Conservation (phyloP, 2,113 vertebrate species). For the Anas platyrhynchos region DNA sequence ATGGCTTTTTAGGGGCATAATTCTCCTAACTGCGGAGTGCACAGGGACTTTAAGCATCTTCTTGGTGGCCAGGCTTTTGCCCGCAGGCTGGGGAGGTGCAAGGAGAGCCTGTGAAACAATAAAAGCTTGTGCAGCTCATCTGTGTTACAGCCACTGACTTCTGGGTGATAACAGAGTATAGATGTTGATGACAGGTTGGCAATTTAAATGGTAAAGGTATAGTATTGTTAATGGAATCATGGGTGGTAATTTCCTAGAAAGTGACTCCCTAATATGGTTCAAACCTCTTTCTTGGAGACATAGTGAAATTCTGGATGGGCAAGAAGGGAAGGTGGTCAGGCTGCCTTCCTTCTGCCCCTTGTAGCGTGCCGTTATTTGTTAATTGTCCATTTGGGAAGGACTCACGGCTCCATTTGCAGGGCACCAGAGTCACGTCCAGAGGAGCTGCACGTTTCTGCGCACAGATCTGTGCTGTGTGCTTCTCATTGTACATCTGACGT, state of each 20-base stretch:
- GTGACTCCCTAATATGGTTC: not conserved
- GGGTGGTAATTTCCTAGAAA: not conserved
- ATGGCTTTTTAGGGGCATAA: not conserved
- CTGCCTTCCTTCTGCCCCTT: not conserved
- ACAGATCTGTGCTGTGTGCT: not conserved
- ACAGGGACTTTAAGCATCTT: not conserved
- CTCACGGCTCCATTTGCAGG: not conserved
- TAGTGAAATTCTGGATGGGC: not conserved
- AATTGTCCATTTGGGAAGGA: not conserved
- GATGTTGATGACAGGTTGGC: not conserved
- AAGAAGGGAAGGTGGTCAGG: not conserved
- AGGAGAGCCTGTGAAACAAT: not conserved
- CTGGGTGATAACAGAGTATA: not conserved
- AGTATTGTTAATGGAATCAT: not conserved
- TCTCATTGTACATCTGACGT: not conserved
- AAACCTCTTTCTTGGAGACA: not conserved
- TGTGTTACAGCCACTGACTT: not conserved
- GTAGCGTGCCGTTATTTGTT: not conserved
- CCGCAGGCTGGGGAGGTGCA: not conserved
- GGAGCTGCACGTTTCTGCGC: not conserved
- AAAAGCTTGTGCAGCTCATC: not conserved
- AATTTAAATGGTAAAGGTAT: not conserved
- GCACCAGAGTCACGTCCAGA: not conserved
- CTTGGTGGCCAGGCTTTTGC: not conserved
- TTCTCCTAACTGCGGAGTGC: not conserved